Evolutionary conservation across 2,113 vertebrate genomes (phyloP).

Genomic region (Labrus mixtus): DNA sequence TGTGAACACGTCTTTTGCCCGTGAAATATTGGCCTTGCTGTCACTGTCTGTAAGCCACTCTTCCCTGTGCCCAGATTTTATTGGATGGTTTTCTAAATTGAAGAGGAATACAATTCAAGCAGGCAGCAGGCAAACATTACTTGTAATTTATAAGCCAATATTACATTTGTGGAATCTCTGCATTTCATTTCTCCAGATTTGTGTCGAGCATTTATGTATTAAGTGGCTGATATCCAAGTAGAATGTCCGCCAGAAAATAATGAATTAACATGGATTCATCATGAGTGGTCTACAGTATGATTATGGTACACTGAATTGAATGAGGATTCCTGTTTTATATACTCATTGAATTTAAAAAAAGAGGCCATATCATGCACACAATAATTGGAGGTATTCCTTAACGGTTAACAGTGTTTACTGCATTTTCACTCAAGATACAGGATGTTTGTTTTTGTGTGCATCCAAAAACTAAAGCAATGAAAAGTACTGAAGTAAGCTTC

Average conservation of each 20-base stretch:
- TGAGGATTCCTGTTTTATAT: slow-evolving; percentile 13
- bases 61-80: neutral
- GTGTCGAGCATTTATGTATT: neutral
- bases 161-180: neutral
- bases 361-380: neutral
- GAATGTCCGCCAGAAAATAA: neutral
- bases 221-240: neutral
- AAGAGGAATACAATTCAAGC: neutral
- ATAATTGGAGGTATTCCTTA: neutral
- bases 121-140: neutral
- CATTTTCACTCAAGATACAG: neutral
- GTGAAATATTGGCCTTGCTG: neutral
- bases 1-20: neutral
- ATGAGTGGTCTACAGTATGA: neutral
- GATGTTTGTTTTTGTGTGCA: too few relatives aligned
- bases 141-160: neutral
- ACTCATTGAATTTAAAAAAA: neutral
- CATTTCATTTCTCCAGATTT: neutral
- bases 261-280: slow-evolving; percentile 14
- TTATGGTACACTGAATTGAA: neutral
- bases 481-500: too few relatives aligned
- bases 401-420: neutral
- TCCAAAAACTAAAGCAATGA: too few relatives aligned
- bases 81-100: neutral
- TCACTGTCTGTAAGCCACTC: neutral